These are phyloP conservation scores for Drosophila merina DNA, from an alignment of 2,888 invertebrate species.

Conservation along the genomic window DNA sequence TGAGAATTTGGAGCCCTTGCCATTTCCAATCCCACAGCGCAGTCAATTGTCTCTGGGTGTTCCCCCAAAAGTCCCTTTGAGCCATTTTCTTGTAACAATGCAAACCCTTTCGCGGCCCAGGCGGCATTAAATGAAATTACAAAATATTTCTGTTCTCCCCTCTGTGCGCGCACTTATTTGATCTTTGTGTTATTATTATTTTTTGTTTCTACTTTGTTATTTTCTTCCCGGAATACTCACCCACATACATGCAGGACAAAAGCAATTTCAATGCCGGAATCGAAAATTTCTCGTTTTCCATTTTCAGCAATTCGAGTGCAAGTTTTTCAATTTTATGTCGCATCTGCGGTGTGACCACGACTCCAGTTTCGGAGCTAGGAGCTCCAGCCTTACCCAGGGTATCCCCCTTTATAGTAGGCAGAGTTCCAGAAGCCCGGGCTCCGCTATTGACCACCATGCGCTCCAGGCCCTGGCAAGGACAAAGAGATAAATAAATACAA, in stretches of 20 bases:
- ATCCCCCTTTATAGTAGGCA: constrained; percentile 38
- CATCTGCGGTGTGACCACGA: constrained; percentile 85
- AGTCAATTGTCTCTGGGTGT: constrained; percentile 18
- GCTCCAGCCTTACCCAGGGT: constrained; percentile 7
- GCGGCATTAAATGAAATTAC: constrained; percentile 65
- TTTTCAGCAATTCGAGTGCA: constrained; percentile 88
- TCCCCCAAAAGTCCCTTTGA: constrained; percentile 7
- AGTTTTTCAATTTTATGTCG: constrained; percentile 88
- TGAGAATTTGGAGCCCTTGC: constrained; percentile 9
- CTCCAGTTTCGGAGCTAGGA: constrained; percentile 32
- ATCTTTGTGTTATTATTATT: constrained; percentile 34
- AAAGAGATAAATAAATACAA: constrained; percentile 38
- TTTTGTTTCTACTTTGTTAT: constrained; percentile 14
- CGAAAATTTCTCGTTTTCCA: constrained; percentile 88
- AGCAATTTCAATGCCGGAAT: constrained; percentile 90
- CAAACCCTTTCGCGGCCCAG: constrained; percentile 39
- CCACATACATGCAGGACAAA: constrained; percentile 91
- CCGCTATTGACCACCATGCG: constrained; percentile 86
- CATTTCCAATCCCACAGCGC: constrained; percentile 12
- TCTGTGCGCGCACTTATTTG: constrained; percentile 14
- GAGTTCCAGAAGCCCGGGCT: constrained; percentile 19
- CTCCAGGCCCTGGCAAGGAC: constrained; percentile 86
- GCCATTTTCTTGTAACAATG: constrained; percentile 36
- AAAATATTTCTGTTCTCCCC: constrained; percentile 46
- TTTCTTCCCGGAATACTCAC: constrained; percentile 81